phyloP scores from a whole-genome alignment of 2,888 invertebrate species.

The Marasmarcha lunaedactyla region DNA sequence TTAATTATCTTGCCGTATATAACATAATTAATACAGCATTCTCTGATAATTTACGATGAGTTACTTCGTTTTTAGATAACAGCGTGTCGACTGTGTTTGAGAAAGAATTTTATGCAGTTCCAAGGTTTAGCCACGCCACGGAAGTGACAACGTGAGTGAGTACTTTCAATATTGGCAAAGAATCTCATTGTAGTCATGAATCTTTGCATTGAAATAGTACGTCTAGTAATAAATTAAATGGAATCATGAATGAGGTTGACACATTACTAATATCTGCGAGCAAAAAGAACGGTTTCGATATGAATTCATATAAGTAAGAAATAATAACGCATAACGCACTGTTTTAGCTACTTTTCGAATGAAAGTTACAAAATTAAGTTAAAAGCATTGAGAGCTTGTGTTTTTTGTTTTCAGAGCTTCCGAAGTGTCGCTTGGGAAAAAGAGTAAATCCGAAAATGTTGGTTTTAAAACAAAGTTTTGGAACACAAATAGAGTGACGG shows the following conservation, averaged over 20 bases:
- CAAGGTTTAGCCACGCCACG: slow-evolving; percentile 8
- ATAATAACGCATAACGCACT: too few relatives aligned
- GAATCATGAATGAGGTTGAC: slow-evolving; percentile 43
- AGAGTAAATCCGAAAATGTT: slow-evolving; percentile 8
- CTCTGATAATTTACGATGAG: too few relatives aligned
- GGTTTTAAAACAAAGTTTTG: slow-evolving; percentile 11
- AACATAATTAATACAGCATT: too few relatives aligned
- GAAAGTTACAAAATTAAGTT: too few relatives aligned
- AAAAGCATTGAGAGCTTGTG: too few relatives aligned
- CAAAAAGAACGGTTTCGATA: slow-evolving; percentile 21
- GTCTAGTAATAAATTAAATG: slow-evolving; percentile 22
- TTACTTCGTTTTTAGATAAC: slow-evolving; percentile 13
- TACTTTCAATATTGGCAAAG: slow-evolving; percentile 4
- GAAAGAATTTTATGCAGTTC: not conserved
- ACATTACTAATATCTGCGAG: slow-evolving; percentile 29
- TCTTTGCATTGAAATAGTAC: not conserved
- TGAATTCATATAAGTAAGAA: slow-evolving; percentile 28
- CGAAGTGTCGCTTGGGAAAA: slow-evolving; percentile 7
- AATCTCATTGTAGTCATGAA: not conserved
- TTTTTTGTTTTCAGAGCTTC: slow-evolving; percentile 13
- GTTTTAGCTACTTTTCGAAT: too few relatives aligned
- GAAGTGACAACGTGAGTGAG: slow-evolving; percentile 20
- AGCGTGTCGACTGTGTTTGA: not conserved
- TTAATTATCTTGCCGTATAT: too few relatives aligned
- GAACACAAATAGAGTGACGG: not conserved